These are phyloP conservation scores for Cancer borealis DNA, from an alignment of 2,888 invertebrate species.

Conservation along the genomic window DNA sequence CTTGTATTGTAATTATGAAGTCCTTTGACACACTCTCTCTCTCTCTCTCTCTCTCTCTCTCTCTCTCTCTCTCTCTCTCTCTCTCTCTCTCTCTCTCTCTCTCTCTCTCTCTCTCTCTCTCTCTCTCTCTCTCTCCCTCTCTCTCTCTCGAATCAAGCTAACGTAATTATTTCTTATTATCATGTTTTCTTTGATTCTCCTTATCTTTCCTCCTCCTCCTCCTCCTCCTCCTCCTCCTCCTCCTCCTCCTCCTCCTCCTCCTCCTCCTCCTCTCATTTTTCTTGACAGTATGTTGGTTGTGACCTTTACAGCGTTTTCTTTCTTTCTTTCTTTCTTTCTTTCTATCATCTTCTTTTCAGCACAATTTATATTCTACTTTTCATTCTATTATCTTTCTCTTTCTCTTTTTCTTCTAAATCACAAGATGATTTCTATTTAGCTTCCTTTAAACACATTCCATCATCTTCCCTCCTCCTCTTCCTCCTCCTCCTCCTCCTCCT, in stretches of 20 bases:
- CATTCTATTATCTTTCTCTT: too few relatives aligned
- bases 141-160: neutral
- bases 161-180: neutral
- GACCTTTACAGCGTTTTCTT: neutral
- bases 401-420: neutral
- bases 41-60: slow-evolving; percentile 25
- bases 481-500: neutral
- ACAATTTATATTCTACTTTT: too few relatives aligned
- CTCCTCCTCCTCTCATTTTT: neutral
- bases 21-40: neutral
- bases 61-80: neutral
- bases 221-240: neutral
- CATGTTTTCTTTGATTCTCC: neutral
- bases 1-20: neutral
- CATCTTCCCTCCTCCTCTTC: neutral
- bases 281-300: too few relatives aligned
- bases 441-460: neutral
- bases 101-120: neutral
- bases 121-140: neutral
- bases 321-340: neutral
- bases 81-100: neutral
- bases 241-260: neutral
- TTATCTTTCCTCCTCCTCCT: neutral
- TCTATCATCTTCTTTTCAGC: too few relatives aligned
- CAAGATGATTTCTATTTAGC: too few relatives aligned